Evolutionary conservation across 2,888 invertebrate genomes (phyloP).

Genomic region (Diarsia dahlii): DNA sequence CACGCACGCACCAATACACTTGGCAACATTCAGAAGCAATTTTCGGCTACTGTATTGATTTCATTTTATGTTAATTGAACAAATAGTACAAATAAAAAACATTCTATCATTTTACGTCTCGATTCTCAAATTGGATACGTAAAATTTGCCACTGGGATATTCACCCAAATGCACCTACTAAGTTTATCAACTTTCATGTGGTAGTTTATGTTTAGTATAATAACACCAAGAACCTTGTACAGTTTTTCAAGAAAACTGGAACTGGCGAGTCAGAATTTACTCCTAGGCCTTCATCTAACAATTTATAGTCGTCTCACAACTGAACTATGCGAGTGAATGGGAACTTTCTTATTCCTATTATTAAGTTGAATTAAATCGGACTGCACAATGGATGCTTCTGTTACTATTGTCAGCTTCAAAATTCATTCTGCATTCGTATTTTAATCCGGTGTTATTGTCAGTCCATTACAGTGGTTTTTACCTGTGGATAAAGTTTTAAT

Average conservation of each 20-base stretch:
- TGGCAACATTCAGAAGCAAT: too few species aligned
- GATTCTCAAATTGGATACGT: too few species aligned
- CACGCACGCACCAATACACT: background rate
- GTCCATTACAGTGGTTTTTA: background rate
- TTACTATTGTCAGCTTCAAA: conserved; percentile 31
- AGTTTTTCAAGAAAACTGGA: background rate
- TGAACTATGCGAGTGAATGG: conserved; percentile 32
- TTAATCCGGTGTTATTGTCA: background rate
- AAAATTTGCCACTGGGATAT: too few species aligned
- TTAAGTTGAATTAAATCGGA: conserved; percentile 32
- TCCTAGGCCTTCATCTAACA: conserved; percentile 37
- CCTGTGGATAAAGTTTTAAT: background rate
- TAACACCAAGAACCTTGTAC: conserved; percentile 13
- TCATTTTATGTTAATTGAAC: too few species aligned
- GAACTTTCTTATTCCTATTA: conserved; percentile 29
- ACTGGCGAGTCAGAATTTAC: conserved; percentile 7
- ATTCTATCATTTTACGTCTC: too few species aligned
- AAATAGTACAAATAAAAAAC: too few species aligned
- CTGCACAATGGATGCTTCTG: conserved; percentile 43
- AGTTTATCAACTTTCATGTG: background rate
- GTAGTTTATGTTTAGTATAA: background rate
- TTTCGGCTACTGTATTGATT: too few species aligned
- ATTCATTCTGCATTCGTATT: conserved; percentile 18
- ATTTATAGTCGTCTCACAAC: conserved; percentile 4
- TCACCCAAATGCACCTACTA: background rate